These are phyloP conservation scores for Pachypanchax playfairii DNA, from an alignment of 2,113 vertebrate species.

Conservation along the genomic window DNA sequence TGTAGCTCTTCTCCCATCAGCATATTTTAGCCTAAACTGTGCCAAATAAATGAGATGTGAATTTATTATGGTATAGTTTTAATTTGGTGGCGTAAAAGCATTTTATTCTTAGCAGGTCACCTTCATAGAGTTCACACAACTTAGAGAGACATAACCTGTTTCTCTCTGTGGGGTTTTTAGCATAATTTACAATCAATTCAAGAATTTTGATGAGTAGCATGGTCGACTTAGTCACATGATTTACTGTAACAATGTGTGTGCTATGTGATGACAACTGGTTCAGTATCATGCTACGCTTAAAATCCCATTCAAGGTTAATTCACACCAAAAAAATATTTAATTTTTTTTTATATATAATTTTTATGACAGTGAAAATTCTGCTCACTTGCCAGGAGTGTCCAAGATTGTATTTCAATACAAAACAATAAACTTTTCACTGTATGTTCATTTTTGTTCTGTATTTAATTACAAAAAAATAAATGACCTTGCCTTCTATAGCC, in stretches of 20 bases:
- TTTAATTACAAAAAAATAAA: too few species aligned
- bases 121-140: not conserved
- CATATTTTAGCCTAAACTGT: slow-evolving; percentile 24
- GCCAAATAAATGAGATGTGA: not conserved
- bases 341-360: too few species aligned
- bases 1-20: slow-evolving; percentile 34
- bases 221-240: not conserved
- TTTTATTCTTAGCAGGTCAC: slow-evolving; percentile 8
- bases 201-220: not conserved
- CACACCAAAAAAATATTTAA: too few species aligned
- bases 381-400: too few species aligned
- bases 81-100: slow-evolving; percentile 1
- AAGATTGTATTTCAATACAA: too few species aligned
- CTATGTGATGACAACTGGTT: too few species aligned
- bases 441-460: too few species aligned
- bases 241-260: not conserved
- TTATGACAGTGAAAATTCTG: too few species aligned
- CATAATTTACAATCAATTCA: not conserved
- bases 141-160: not conserved
- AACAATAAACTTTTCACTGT: too few species aligned
- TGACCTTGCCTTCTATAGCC: too few species aligned
- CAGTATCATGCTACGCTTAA: too few species aligned
- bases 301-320: too few species aligned
- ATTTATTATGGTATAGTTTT: not conserved
- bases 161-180: not conserved